These are phyloP conservation scores for Netelia inedita DNA, from an alignment of 2,888 invertebrate species.

Conservation along the genomic window DNA sequence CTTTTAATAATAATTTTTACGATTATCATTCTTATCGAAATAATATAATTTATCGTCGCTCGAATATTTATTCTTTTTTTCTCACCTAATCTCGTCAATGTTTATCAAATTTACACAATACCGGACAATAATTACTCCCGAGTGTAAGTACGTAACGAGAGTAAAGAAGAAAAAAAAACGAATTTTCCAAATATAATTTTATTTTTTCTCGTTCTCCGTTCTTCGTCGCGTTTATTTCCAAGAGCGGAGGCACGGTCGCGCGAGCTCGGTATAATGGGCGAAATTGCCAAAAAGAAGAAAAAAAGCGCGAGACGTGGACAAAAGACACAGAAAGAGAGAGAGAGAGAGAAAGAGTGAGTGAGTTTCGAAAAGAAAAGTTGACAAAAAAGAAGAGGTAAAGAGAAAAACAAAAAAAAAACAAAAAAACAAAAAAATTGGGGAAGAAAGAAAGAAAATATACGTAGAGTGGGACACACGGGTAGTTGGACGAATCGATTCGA, in stretches of 20 bases:
- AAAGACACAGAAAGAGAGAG: constrained; percentile 14
- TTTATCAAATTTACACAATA: too few species aligned
- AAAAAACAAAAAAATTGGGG: constrained; percentile 34
- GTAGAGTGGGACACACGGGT: constrained; percentile 59
- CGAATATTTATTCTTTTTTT: background rate
- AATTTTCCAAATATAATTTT: background rate
- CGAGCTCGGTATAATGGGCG: constrained; percentile 21
- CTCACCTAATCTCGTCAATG: too few species aligned
- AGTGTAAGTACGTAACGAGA: too few species aligned
- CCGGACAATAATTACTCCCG: too few species aligned
- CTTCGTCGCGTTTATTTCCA: constrained; percentile 43
- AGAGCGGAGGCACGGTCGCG: background rate
- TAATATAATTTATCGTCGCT: background rate
- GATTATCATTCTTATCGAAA: background rate
- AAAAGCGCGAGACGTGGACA: constrained; percentile 19
- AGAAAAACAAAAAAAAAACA: constrained; percentile 34
- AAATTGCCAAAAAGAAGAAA: constrained; percentile 39
- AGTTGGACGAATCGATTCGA: constrained; percentile 70
- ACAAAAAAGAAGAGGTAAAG: constrained; percentile 35
- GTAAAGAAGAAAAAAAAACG: too few species aligned
- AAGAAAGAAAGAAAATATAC: constrained; percentile 36
- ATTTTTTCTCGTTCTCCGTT: background rate
- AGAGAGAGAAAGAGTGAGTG: constrained; percentile 48
- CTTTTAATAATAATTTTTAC: background rate
- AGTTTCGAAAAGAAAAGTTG: constrained; percentile 36